These are phyloP conservation scores for Loripinus fragilis DNA, from an alignment of 2,888 invertebrate species.

Conservation along the genomic window DNA sequence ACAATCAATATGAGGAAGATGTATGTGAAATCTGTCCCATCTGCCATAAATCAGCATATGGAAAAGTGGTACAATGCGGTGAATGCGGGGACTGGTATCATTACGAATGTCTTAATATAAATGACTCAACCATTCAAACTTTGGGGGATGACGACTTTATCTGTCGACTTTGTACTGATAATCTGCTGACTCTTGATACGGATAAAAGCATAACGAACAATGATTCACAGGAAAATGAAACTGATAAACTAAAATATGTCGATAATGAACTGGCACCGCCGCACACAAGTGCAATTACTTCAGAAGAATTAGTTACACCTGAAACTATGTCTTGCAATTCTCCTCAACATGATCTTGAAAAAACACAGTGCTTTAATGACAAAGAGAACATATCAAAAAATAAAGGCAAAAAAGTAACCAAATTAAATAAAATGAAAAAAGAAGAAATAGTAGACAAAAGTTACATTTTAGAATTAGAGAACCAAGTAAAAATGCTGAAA, in stretches of 20 bases:
- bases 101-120: neutral
- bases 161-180: neutral
- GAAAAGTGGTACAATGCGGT: neutral
- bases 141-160: slow-evolving; percentile 4
- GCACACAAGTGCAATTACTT: neutral
- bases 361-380: neutral
- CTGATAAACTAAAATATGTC: too few species aligned
- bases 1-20: neutral
- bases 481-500: neutral
- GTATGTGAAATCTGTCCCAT: neutral
- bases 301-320: neutral
- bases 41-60: neutral
- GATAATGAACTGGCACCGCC: too few species aligned
- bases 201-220: too few species aligned
- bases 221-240: too few species aligned
- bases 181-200: too few species aligned
- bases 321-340: neutral
- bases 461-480: slow-evolving; percentile 1
- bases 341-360: neutral
- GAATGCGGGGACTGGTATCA: slow-evolving; percentile 4
- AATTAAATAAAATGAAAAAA: neutral
- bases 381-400: neutral
- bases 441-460: neutral
- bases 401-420: neutral
- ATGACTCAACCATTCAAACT: neutral